phyloP scores from a whole-genome alignment of 2,113 vertebrate species.

The Callospermophilus lateralis region DNA sequence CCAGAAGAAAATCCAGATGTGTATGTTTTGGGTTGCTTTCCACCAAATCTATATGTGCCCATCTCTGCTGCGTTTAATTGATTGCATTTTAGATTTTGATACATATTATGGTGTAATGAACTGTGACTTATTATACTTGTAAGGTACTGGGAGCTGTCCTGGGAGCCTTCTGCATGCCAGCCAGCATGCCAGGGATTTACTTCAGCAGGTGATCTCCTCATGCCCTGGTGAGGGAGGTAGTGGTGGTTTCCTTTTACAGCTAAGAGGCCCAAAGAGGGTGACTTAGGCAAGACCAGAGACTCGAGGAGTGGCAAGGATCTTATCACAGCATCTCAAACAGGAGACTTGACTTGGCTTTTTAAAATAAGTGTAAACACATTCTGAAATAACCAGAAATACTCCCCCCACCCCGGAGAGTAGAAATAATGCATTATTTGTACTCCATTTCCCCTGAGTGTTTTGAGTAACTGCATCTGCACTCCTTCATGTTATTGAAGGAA shows the following conservation, averaged over 20 bases:
- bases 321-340: background rate
- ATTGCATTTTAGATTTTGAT: background rate
- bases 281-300: background rate
- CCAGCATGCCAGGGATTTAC: background rate
- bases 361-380: slow-evolving; percentile 30
- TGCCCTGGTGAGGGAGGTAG: background rate
- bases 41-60: background rate
- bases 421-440: background rate
- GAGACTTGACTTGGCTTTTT: background rate
- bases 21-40: background rate
- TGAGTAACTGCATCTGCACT: background rate
- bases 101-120: background rate
- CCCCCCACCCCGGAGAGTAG: background rate
- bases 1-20: background rate
- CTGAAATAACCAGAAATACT: slow-evolving; percentile 24
- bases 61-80: background rate
- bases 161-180: background rate
- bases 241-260: background rate
- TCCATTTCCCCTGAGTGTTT: background rate
- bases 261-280: background rate
- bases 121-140: background rate
- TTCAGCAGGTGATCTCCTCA: background rate
- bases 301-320: background rate
- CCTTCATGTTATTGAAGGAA: background rate
- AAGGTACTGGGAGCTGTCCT: background rate